phyloP scores from a whole-genome alignment of 2,797 vertebrate genomes.

The Sebastolobus alascanus region DNA sequence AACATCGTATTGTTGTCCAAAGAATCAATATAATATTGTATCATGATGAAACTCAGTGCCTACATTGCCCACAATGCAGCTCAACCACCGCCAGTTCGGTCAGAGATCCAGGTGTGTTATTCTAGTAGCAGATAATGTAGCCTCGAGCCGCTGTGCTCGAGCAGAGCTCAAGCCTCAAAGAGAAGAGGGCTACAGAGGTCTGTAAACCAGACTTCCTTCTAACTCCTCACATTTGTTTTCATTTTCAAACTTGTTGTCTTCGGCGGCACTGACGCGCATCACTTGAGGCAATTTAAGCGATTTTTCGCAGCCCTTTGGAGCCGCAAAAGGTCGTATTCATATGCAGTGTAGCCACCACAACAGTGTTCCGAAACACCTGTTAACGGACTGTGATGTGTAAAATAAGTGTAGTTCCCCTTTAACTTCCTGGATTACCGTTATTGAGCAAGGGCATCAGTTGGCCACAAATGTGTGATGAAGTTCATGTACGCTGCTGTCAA shows the following conservation, averaged over 20 bases:
- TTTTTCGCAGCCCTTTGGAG: not conserved
- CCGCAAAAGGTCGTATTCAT: not conserved
- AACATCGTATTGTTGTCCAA: no score
- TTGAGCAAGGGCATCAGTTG: not conserved
- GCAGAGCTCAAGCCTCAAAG: constrained; percentile 12
- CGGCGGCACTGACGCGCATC: not conserved
- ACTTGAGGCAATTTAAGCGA: constrained; percentile 17
- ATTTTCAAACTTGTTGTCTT: not conserved
- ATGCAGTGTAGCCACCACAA: not conserved
- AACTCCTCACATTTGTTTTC: not conserved
- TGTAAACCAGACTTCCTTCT: not conserved
- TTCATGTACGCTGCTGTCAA: not conserved
- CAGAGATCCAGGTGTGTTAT: not conserved
- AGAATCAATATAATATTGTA: no score
- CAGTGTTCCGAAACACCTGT: not conserved
- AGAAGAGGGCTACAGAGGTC: constrained; percentile 1
- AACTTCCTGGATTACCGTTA: not conserved
- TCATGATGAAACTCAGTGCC: no score
- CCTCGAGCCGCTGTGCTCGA: not conserved
- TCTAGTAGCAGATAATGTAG: not conserved
- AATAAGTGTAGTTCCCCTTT: not conserved
- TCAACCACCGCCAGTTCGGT: not conserved
- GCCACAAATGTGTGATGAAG: not conserved
- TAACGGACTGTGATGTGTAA: not conserved
- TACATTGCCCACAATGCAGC: constrained; percentile 6